These are phyloP conservation scores for Actinostola sp. DNA, from an alignment of 92 coral and sea anemone species.

Conservation along the genomic window DNA sequence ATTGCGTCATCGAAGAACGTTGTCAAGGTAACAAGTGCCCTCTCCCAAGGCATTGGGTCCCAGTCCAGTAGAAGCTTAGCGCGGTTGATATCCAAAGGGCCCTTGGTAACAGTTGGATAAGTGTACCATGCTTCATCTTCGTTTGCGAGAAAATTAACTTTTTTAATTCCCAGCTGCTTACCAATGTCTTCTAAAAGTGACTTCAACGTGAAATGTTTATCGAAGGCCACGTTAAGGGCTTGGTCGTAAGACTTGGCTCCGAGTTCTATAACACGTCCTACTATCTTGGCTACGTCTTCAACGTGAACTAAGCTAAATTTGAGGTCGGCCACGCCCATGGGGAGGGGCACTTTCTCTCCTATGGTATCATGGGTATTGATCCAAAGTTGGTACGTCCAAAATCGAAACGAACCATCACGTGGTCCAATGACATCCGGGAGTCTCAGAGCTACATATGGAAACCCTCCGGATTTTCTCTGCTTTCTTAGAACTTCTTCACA, in stretches of 20 bases:
- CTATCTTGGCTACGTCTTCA: slow-evolving; percentile 88
- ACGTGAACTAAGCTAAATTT: slow-evolving; percentile 88
- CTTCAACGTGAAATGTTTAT: slow-evolving; percentile 83
- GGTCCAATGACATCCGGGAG: slow-evolving; percentile 97
- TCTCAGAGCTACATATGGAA: slow-evolving; percentile 82
- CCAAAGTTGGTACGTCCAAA: slow-evolving; percentile 99
- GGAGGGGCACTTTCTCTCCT: slow-evolving; percentile 86
- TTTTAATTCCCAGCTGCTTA: slow-evolving; percentile 51
- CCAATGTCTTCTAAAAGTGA: slow-evolving; percentile 77
- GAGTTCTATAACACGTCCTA: slow-evolving; percentile 59
- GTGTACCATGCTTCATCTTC: slow-evolving; percentile 90
- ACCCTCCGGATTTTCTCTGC: slow-evolving; percentile 84
- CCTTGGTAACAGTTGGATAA: slow-evolving; percentile 89
- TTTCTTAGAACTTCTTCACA: slow-evolving; percentile 83
- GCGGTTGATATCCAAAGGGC: slow-evolving; percentile 80
- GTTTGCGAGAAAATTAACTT: slow-evolving; percentile 64
- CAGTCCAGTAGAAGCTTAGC: slow-evolving; percentile 81
- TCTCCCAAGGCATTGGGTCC: slow-evolving; percentile 88
- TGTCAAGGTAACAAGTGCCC: slow-evolving; percentile 60
- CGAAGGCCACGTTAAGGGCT: slow-evolving; percentile 88
- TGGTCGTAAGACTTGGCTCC: slow-evolving; percentile 74
- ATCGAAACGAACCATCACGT: slow-evolving; percentile 92
- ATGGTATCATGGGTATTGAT: slow-evolving; percentile 75
- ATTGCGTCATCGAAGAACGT: slow-evolving; percentile 84
- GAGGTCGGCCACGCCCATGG: slow-evolving; percentile 79